A percentile compares a stretch with the other conserved stretches of the same genome.
These are phyloP conservation scores for Ciconia maguari DNA, from an alignment of 2,113 vertebrate genomes.

Conservation along the genomic window DNA sequence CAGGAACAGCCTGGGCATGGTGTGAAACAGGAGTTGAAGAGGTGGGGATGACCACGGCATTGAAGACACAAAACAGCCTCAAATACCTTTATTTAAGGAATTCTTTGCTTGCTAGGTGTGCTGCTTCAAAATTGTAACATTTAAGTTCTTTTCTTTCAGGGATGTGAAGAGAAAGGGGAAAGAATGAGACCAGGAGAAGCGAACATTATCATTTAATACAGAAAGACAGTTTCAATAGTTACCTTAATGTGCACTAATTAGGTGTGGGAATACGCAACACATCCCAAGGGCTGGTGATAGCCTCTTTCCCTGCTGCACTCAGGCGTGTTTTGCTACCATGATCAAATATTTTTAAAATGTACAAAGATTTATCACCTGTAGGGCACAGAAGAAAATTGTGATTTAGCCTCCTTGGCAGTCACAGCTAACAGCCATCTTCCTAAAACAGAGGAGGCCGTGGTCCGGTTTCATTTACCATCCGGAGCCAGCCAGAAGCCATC, in stretches of 20 bases:
- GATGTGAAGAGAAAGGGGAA: background rate
- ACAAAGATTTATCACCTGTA: constrained; percentile 25
- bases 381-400: background rate
- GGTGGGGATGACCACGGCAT: background rate
- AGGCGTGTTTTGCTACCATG: background rate
- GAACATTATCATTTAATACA: background rate
- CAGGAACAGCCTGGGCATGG: background rate
- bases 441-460: background rate
- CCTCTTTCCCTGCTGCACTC: constrained; percentile 7
- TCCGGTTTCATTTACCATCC: constrained; percentile 5
- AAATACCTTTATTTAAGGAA: background rate
- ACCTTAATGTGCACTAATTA: background rate
- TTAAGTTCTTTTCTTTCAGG: background rate
- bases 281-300: constrained; percentile 47
- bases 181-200: background rate
- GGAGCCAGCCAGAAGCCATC: background rate
- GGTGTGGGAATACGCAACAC: background rate
- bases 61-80: background rate
- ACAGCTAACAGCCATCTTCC: background rate
- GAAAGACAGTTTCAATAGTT: background rate
- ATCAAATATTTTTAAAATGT: constrained; percentile 44
- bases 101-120: background rate
- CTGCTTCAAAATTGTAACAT: background rate
- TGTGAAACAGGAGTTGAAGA: background rate
- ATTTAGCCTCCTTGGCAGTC: constrained; percentile 14